Conservation (phyloP, 2,113 vertebrate species). For the Nerophis ophidion region DNA sequence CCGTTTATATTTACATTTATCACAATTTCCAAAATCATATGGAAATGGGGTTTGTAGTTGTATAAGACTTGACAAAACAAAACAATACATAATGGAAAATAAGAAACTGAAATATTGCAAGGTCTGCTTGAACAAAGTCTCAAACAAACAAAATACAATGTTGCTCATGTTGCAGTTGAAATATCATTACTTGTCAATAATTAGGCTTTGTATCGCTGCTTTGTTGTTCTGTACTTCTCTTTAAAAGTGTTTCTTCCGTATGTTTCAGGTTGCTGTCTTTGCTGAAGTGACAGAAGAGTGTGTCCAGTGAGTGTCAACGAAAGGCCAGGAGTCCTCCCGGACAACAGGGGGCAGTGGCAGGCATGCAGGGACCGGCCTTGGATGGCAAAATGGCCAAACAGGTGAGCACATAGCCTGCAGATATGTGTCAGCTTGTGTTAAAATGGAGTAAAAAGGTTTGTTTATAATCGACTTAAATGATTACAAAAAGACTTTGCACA, state of each 20-base stretch:
- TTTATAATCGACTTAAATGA: no score
- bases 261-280: constrained; percentile 64
- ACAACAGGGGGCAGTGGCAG: constrained; percentile 64
- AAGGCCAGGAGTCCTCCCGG: constrained; percentile 70
- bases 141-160: no score
- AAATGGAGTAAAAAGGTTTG: no score
- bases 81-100: not conserved
- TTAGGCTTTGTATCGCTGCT: not conserved
- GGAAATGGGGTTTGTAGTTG: no score
- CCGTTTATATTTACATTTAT: no score
- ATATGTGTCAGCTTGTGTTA: not conserved
- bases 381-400: constrained; percentile 76
- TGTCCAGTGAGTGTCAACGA: constrained; percentile 74
- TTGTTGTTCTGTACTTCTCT: not conserved
- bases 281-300: constrained; percentile 79
- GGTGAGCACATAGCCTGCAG: constrained; percentile 50
- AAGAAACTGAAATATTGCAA: constrained; percentile 7
- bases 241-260: constrained; percentile 5
- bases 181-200: no score
- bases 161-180: no score
- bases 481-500: no score
- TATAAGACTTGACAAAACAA: not conserved
- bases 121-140: not conserved
- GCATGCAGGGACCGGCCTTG: constrained; percentile 64
- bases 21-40: no score